phyloP scores from a whole-genome alignment of 1,140 invertebrate species.

The Nasonia vitripennis region DNA sequence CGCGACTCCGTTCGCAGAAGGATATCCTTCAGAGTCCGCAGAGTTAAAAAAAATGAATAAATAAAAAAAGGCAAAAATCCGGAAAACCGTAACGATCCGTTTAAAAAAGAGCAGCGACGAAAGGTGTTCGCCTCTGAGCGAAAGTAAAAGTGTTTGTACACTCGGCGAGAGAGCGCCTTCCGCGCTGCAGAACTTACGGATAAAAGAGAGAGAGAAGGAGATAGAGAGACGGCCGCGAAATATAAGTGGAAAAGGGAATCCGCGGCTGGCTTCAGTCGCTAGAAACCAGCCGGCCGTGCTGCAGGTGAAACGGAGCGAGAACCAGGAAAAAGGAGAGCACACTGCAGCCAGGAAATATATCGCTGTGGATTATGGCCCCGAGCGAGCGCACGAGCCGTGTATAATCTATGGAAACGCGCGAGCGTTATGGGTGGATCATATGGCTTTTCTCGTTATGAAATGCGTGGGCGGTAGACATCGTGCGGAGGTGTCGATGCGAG shows the following conservation, averaged over 20 bases:
- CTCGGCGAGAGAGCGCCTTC: not conserved
- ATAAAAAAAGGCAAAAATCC: not conserved
- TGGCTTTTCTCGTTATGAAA: slow-evolving; percentile 1
- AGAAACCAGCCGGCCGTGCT: not conserved
- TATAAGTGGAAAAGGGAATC: slow-evolving; percentile 40
- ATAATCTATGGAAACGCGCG: not conserved
- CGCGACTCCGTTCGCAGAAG: not conserved
- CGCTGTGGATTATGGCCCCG: slow-evolving; percentile 8
- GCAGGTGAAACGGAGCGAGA: slow-evolving; percentile 22
- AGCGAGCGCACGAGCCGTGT: not conserved
- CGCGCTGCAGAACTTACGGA: slow-evolving; percentile 10
- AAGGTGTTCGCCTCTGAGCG: slow-evolving; percentile 35
- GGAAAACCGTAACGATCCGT: slow-evolving; percentile 22
- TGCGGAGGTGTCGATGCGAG: too few species aligned
- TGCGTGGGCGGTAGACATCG: not conserved
- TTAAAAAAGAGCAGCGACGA: slow-evolving; percentile 19
- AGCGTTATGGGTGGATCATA: too few species aligned
- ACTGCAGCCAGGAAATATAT: slow-evolving; percentile 9
- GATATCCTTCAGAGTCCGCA: not conserved
- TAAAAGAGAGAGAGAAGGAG: slow-evolving; percentile 8
- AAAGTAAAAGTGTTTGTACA: slow-evolving; percentile 44
- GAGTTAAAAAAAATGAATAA: not conserved
- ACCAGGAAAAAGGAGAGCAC: slow-evolving; percentile 24
- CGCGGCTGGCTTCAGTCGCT: not conserved
- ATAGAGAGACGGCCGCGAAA: slow-evolving; percentile 1